A percentile compares a stretch with the other conserved stretches of the same genome.
Evolutionary conservation across 2,113 vertebrate species (phyloP).

Genomic region (Microcebus tavaratra): DNA sequence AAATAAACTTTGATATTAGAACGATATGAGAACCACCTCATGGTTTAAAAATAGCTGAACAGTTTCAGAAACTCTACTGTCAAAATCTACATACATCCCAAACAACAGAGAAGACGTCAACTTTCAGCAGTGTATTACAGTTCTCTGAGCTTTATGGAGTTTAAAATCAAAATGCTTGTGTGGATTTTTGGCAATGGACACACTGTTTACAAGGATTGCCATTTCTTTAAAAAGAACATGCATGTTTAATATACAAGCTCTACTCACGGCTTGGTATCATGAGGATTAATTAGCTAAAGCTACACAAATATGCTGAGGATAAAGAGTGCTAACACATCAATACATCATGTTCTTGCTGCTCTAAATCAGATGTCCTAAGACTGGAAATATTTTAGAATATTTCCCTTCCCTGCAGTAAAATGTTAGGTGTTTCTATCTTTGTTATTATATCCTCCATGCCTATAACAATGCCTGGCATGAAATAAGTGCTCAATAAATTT

Average conservation of each 20-base stretch:
- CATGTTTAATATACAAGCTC: background rate
- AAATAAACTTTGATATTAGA: background rate
- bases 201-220: background rate
- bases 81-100: background rate
- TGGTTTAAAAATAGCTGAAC: background rate
- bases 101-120: background rate
- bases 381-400: background rate
- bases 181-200: background rate
- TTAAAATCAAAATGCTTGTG: background rate
- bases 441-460: background rate
- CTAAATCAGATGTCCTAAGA: background rate
- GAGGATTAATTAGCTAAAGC: constrained; percentile 61
- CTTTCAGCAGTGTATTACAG: background rate
- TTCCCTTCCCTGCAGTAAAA: constrained; percentile 9
- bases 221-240: background rate
- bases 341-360: background rate
- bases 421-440: background rate
- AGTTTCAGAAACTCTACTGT: background rate
- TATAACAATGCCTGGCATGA: background rate
- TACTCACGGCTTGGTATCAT: background rate
- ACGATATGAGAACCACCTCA: background rate
- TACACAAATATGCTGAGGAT: background rate
- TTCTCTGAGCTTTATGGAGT: background rate
- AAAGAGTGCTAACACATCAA: background rate
- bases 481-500: background rate